Evolutionary conservation across 2,888 invertebrate genomes (phyloP), one percentile per base, ranked within the genome.

Genomic region (Cheilosia scutellata): DNA sequence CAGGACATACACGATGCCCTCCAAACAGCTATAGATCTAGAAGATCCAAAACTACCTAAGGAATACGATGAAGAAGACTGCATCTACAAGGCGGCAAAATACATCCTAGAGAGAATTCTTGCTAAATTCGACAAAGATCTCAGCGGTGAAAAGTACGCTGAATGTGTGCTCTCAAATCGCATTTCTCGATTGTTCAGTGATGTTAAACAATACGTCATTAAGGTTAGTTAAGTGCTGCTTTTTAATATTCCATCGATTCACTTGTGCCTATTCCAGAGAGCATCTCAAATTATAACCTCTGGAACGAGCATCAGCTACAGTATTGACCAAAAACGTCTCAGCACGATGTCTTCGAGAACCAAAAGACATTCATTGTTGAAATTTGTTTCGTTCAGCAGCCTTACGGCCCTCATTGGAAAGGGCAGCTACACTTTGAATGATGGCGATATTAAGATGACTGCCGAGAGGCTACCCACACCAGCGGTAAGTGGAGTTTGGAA

Each of bases 1-100:
- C 20, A 82, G 44, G 90, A 92, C 5, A 88, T 92, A 0, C 89
- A 89, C 16, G 89, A 90, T 65, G 92, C 92, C 0, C 65, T 92
- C 5, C 89, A 90, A 58, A 89, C 91, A 0, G 90, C 89, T 7
- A 88, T 92, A 6, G 89, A 89, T 16, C 37, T 92, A 78, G 88
- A 90, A 44, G 88, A 88, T 16, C 44, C 29, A 0, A 77, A 89
- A 29, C 20, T 80, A 0, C 72, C 87, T 2, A 51, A 89, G 2
- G 89, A 90, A 2, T 89, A 90, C 77, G 87, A 88, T 1, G 65
- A 86, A 3, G 89, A 89, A 13, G 90, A 91, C 87, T 90, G 90
- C 27, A 91, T 92, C 44, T 92, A 90, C 58, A 91, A 91, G 83
- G 90, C 91, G 3, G 92, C 92, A 0, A 90, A 90, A 40, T 91